Evolutionary conservation across 2,113 vertebrate genomes (phyloP), one percentile per base, ranked within the genome.

Genomic region (Salvelinus alpinus): DNA sequence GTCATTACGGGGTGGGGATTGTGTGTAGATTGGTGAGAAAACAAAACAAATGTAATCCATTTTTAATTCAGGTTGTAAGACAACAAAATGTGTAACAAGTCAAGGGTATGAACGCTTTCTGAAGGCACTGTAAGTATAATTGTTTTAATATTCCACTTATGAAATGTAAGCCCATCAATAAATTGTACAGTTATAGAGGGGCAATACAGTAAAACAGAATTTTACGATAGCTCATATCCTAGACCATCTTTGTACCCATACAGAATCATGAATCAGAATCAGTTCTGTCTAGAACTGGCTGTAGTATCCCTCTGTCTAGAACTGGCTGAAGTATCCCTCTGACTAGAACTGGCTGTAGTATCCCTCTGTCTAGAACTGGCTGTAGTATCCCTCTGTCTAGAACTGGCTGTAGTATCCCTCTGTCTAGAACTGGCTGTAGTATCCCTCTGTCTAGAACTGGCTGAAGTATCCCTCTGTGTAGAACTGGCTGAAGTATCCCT

Each of bases 361-460:
- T 86, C 59, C 29, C 29, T 29, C 29, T 3, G 29, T 29, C 29
- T 29, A 29, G 29, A 29, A 2, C 29, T 29, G 29, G 3, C 29
- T 29, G 29, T 1, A 29, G 3, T 29, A 29, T 29, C 29, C 29
- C 29, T 29, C 29, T 29, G 29, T 29, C 29, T 29, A 29, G 29
- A 29, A 2, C 29, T 29, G 29, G 29, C 29, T 29, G 29, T 2
- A 29, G 29, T 29, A 29, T 29, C 31, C 31, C 31, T 31, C 31
- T 31, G 31, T 5, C 31, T 31, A 31, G 31, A 31, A 31, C 31
- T 31, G 31, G 31, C 5, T 31, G 31, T 0, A 31, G 31, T 31
- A 84, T 84, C 85, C 84, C 76, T 47, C 75, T 70, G 73, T 54
- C 77, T 78, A 51, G 31, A 31, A 4, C 70, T 82, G 62, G 13